Conservation (phyloP, 2,888 invertebrate genomes). For the Cosmopolites sordidus region DNA sequence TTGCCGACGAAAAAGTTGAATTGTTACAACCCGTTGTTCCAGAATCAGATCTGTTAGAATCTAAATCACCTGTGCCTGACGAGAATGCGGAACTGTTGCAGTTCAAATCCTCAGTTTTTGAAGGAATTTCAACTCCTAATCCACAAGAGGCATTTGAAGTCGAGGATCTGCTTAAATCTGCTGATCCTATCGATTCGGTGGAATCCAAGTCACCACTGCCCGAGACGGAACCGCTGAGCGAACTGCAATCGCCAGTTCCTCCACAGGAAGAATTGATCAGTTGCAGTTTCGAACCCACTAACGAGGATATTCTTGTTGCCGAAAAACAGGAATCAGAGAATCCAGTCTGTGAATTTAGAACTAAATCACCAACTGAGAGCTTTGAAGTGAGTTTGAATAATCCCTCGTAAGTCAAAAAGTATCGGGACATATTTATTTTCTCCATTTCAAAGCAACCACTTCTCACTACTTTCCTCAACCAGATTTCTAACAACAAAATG, state of each 20-base stretch:
- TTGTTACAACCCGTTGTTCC: background rate
- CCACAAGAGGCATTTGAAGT: background rate
- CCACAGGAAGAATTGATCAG: background rate
- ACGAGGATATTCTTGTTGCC: no score
- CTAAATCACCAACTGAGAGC: conserved; percentile 4
- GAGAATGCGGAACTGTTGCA: conserved; percentile 8
- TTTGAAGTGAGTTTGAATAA: conserved; percentile 5
- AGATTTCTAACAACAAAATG: no score
- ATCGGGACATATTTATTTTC: no score
- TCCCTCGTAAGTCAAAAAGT: no score
- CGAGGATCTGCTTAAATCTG: background rate
- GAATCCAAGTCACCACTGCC: conserved; percentile 3
- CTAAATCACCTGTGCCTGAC: conserved; percentile 17
- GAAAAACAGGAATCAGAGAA: conserved; percentile 5
- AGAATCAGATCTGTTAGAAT: background rate
- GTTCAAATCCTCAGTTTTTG: conserved; percentile 7
- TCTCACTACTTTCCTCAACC: no score
- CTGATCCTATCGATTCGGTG: background rate
- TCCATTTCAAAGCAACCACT: no score
- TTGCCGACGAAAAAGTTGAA: conserved; percentile 1
- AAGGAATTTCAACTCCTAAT: background rate
- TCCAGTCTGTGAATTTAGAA: conserved; percentile 4
- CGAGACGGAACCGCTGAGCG: background rate
- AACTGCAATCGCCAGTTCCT: background rate
- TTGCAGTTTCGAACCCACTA: background rate